phyloP scores from a whole-genome alignment of 1,140 invertebrate genomes.

The Brachionus calyciflorus region DNA sequence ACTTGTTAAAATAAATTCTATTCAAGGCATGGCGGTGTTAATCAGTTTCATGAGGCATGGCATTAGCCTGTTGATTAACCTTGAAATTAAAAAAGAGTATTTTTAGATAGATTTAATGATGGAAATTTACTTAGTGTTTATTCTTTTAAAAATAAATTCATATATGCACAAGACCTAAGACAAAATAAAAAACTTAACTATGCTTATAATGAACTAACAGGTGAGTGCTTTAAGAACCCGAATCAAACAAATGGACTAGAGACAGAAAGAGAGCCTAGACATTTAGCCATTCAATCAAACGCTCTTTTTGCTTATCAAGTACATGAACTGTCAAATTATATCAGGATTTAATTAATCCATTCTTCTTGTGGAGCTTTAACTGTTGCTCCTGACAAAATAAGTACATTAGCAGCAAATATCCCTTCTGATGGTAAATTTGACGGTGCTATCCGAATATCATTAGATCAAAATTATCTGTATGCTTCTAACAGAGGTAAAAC shows the following conservation, averaged over 20 bases:
- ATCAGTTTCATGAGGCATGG: too few relatives aligned
- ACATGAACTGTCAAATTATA: constrained; percentile 35
- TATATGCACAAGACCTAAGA: constrained; percentile 32
- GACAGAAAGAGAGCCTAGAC: constrained; percentile 17
- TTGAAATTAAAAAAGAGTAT: constrained; percentile 13
- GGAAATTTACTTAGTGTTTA: constrained; percentile 37
- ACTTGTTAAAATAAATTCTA: constrained; percentile 20
- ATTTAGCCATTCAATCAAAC: constrained; percentile 25
- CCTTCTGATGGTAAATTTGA: constrained; percentile 22
- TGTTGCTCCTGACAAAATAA: constrained; percentile 14
- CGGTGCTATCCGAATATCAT: constrained; percentile 24
- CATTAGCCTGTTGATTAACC: too few relatives aligned
- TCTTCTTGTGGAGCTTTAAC: constrained; percentile 3
- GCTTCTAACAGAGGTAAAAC: constrained; percentile 25
- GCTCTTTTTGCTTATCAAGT: constrained; percentile 38
- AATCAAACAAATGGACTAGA: not conserved
- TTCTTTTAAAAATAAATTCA: constrained; percentile 39
- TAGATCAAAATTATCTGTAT: constrained; percentile 32
- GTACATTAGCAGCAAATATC: not conserved
- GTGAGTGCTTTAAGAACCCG: not conserved
- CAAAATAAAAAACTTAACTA: constrained; percentile 29
- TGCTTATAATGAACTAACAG: constrained; percentile 7
- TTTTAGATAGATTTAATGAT: constrained; percentile 25
- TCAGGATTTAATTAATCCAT: not conserved
- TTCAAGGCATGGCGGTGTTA: too few relatives aligned